Percentiles rank a stretch among this genome's conserved stretches.
These are phyloP conservation scores for Caloenas nicobarica DNA, from an alignment of 2,113 vertebrate species.

Conservation along the genomic window DNA sequence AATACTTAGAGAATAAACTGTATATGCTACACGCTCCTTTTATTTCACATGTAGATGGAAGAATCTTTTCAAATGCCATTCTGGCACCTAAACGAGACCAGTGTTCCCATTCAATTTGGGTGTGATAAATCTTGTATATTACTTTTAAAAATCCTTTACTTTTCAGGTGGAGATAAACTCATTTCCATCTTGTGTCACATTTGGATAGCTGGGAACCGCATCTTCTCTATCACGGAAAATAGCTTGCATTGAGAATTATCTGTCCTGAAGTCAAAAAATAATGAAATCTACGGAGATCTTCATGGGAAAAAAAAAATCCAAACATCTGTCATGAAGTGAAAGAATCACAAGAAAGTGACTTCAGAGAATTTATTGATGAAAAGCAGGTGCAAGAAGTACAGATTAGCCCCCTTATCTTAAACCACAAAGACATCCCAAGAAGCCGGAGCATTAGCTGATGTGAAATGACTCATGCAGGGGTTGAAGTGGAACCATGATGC, in stretches of 20 bases:
- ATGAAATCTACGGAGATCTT: neutral
- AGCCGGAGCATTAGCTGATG: accelerated
- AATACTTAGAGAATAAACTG: neutral
- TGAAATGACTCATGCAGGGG: no score
- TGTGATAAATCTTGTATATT: neutral
- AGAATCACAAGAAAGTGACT: neutral
- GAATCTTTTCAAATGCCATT: neutral
- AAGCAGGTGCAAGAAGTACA: neutral
- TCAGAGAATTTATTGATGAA: neutral
- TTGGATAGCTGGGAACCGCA: neutral
- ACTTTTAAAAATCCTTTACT: neutral
- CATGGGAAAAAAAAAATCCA: neutral
- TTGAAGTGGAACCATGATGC: neutral
- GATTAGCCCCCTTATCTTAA: neutral
- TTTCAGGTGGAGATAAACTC: neutral
- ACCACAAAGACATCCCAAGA: neutral
- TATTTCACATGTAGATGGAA: neutral
- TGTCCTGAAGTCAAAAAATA: neutral
- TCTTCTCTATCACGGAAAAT: neutral
- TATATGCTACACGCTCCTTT: accelerated
- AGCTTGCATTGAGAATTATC: neutral
- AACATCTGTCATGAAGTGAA: neutral
- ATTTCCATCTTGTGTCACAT: neutral
- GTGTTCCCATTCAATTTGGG: neutral
- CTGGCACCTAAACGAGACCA: neutral